A percentile compares a stretch with the other conserved stretches of the same genome.
Evolutionary conservation across 2,113 vertebrate genomes (phyloP).

Genomic region (Orientallactaga bullata): DNA sequence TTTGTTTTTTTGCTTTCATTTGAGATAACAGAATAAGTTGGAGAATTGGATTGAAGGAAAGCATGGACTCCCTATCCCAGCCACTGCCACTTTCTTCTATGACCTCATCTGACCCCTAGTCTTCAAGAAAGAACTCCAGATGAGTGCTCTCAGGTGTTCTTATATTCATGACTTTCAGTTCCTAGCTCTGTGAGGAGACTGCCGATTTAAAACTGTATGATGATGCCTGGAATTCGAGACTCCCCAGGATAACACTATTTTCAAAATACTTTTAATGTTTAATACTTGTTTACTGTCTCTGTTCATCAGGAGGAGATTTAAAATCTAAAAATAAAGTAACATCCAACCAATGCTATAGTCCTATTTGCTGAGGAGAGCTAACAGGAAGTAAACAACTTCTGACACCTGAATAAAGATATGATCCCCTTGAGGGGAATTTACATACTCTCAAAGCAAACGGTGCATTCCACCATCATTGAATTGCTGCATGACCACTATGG

Average conservation of each 20-base stretch:
- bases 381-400: conserved; percentile 53
- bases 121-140: conserved; percentile 68
- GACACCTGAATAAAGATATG: conserved; percentile 56
- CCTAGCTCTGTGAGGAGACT: conserved; percentile 48
- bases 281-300: conserved; percentile 67
- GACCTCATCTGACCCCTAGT: conserved; percentile 70
- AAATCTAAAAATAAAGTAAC: conserved; percentile 55
- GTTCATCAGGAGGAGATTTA: conserved; percentile 59
- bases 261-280: conserved; percentile 66
- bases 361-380: conserved; percentile 65
- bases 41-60: conserved; percentile 59
- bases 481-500: neutral
- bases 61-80: neutral
- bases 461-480: neutral
- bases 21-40: conserved; percentile 28
- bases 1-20: neutral
- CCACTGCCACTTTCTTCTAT: conserved; percentile 43
- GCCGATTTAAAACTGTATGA: conserved; percentile 54
- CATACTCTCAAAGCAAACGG: conserved; percentile 31
- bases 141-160: conserved; percentile 48
- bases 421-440: conserved; percentile 15
- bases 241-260: conserved; percentile 64
- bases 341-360: conserved; percentile 18
- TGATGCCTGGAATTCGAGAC: conserved; percentile 31
- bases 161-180: conserved; percentile 64